A percentile compares a stretch with the other conserved stretches of the same genome.
These are phyloP conservation scores for Lepidochitona cinerea DNA, from an alignment of 2,888 invertebrate species.

Conservation along the genomic window DNA sequence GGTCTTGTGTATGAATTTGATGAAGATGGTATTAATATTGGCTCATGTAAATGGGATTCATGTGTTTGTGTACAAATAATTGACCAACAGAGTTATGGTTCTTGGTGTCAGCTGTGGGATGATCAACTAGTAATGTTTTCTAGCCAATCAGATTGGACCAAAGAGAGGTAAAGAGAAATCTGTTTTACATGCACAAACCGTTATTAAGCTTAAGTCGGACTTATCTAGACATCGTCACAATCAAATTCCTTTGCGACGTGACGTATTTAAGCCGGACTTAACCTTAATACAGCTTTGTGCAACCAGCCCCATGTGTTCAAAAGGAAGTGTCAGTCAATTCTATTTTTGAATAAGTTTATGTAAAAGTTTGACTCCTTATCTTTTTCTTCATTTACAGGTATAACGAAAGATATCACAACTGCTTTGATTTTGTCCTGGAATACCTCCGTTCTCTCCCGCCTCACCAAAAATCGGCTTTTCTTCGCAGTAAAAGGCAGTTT, in stretches of 20 bases:
- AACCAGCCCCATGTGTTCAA: too few species aligned
- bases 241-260: too few species aligned
- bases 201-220: too few species aligned
- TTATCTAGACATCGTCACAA: too few species aligned
- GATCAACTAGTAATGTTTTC: conserved; percentile 15
- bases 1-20: conserved; percentile 89
- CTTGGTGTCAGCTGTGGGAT: conserved; percentile 22
- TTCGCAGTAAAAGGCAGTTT: conserved; percentile 1
- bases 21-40: conserved; percentile 78
- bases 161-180: conserved; percentile 25
- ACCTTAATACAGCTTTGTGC: too few species aligned
- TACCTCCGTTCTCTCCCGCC: not conserved
- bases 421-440: conserved; percentile 11
- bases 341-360: not conserved
- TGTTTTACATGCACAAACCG: too few species aligned
- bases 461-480: too few species aligned
- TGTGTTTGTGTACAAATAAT: conserved; percentile 65
- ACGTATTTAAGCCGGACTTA: too few species aligned
- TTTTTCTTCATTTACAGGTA: conserved; percentile 7
- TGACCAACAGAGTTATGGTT: not conserved
- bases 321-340: too few species aligned
- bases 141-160: conserved; percentile 18
- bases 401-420: not conserved
- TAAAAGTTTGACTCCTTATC: not conserved
- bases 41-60: conserved; percentile 72